Conservation (phyloP, 2,888 invertebrate species). For the Microdon myrmicae region DNA sequence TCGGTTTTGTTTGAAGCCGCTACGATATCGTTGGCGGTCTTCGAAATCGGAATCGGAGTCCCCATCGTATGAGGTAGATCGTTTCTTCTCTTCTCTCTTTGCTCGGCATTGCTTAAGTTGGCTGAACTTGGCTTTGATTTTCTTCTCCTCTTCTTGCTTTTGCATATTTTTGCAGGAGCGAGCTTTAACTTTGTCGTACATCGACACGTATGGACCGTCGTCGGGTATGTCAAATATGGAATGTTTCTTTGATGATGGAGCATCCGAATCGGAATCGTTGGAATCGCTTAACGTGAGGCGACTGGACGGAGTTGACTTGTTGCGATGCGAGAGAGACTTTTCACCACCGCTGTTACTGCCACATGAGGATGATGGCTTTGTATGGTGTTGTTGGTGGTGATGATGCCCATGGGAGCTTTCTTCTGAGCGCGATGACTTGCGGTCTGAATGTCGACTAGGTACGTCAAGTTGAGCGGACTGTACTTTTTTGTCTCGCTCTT, state of each 20-base stretch:
- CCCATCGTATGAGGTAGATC: constrained; percentile 89
- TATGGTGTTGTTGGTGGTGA: constrained; percentile 42
- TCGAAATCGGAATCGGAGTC: constrained; percentile 78
- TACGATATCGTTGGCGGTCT: constrained; percentile 56
- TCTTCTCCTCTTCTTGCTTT: constrained; percentile 90
- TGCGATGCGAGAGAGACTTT: constrained; percentile 53
- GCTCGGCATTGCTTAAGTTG: constrained; percentile 88
- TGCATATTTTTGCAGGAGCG: constrained; percentile 94
- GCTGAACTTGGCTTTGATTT: constrained; percentile 89
- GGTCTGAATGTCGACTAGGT: constrained; percentile 55
- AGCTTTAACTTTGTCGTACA: constrained; percentile 98
- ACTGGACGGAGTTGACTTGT: constrained; percentile 57
- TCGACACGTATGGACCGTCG: constrained; percentile 88
- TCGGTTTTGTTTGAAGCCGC: constrained; percentile 53
- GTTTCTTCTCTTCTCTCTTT: constrained; percentile 88
- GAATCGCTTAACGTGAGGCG: constrained; percentile 74
- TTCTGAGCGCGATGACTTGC: constrained; percentile 58
- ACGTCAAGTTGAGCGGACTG: constrained; percentile 28
- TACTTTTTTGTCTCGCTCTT: constrained; percentile 49
- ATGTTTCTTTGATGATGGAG: constrained; percentile 75
- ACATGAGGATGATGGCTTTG: constrained; percentile 47
- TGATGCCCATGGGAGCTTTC: constrained; percentile 50
- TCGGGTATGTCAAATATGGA: constrained; percentile 91
- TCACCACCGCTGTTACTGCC: constrained; percentile 47
- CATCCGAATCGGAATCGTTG: constrained; percentile 72